These are phyloP conservation scores for Penaeus japonicus DNA, from an alignment of 1,140 invertebrate species.

Conservation along the genomic window DNA sequence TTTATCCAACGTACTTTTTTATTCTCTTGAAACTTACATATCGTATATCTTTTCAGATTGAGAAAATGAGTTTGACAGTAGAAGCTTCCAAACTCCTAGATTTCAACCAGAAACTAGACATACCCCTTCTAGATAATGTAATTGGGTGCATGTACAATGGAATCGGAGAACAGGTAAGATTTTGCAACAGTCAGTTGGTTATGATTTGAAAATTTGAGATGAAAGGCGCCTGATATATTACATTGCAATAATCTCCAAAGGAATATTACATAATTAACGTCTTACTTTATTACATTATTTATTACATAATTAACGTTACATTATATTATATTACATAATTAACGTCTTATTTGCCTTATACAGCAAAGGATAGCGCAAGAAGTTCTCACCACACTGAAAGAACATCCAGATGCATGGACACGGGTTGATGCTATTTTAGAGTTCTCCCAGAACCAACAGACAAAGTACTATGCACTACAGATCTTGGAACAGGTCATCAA, in stretches of 20 bases:
- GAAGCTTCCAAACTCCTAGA: constrained; percentile 77
- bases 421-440: constrained; percentile 98
- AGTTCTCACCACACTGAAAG: constrained; percentile 92
- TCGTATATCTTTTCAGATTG: constrained; percentile 42
- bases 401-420: constrained; percentile 99
- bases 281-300: too few species aligned
- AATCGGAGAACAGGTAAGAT: constrained; percentile 79
- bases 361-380: constrained; percentile 93
- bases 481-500: constrained; percentile 99
- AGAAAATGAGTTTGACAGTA: constrained; percentile 52
- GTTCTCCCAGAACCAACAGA: constrained; percentile 93
- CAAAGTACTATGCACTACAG: constrained; percentile 99
- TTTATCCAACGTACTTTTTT: not conserved
- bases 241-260: not conserved
- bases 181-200: not conserved
- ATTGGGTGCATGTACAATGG: constrained; percentile 94
- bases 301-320: too few species aligned
- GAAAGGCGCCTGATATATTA: not conserved
- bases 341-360: not conserved
- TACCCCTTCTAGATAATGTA: constrained; percentile 92
- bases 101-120: constrained; percentile 96
- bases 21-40: not conserved
- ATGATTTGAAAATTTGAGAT: not conserved
- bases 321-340: too few species aligned
- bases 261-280: too few species aligned